Conservation (phyloP, 2,888 invertebrate genomes). For the Volucella inflata region DNA sequence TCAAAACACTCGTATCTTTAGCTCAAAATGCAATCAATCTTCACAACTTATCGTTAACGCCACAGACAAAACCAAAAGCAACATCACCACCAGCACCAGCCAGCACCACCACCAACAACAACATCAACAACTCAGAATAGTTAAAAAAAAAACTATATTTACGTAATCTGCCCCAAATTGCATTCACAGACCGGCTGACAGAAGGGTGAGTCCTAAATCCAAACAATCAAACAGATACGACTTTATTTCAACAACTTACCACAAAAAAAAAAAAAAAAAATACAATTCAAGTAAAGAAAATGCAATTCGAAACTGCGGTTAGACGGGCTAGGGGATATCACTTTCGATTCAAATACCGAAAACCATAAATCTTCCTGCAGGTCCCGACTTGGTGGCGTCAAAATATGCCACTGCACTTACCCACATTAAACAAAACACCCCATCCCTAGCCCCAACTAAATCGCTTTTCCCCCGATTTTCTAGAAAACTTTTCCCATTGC, state of each 20-base stretch:
- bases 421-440: constrained; percentile 67
- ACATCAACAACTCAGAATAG: constrained; percentile 23
- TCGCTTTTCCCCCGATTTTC: neutral
- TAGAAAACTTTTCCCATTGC: constrained; percentile 37
- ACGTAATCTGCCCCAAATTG: constrained; percentile 62
- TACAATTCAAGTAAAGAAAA: constrained; percentile 2
- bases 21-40: constrained; percentile 66
- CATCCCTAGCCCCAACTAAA: neutral
- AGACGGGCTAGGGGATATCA: neutral
- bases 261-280: constrained; percentile 3
- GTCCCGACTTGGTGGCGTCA: constrained; percentile 74
- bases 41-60: constrained; percentile 65
- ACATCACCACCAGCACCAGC: constrained; percentile 30
- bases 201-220: constrained; percentile 17
- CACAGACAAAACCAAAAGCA: constrained; percentile 42
- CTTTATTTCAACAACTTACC: constrained; percentile 56
- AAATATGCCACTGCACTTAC: constrained; percentile 73
- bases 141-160: constrained; percentile 69
- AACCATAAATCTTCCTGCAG: constrained; percentile 67
- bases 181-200: constrained; percentile 17
- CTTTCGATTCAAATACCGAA: constrained; percentile 49
- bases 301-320: constrained; percentile 39
- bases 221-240: constrained; percentile 61
- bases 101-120: constrained; percentile 59
- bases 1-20: constrained; percentile 28